Evolutionary conservation across 2,797 vertebrate species (phyloP), one percentile per base, ranked within the genome.

Genomic region (Potorous gilbertii): DNA sequence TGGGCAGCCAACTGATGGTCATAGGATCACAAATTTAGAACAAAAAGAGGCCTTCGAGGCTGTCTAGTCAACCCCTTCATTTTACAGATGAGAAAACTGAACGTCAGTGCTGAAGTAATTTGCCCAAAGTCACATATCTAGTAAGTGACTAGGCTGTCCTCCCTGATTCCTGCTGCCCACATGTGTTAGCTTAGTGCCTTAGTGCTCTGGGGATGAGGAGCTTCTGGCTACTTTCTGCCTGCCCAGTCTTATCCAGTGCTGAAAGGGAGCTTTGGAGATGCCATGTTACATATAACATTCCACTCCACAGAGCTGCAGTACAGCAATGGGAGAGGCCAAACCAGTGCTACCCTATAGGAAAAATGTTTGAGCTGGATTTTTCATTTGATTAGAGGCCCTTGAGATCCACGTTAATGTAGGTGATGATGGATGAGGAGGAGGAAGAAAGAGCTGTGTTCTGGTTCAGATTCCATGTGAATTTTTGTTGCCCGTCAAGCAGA

Each of bases 1-100:
- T 87, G 40, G 40, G 40, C 9, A 87, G 40, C 74, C 40, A 50
- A 50, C 74, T 87, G 40, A 87, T 87, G 10, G 74, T 24, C 74
- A 11, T 4, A 50, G 74, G 74, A 87, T 87, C 74, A 46, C 27
- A 87, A 87, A 87, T 87, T 87, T 50, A 27, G 40, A 81, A 11
- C 40, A 46, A 46, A 81, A 87, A 27, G 40, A 46, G 74, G 40
- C 40, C 74, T 87, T 1, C 21, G 24, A 87, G 59, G 74, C 92
- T 13, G 55, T 31, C 29, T 89, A 52, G 94, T n/a, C 56, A 94
- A 91, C 66, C 16, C 13, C 95, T 21, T 92, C 94, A 57, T 93
- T 93, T 95, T 92, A 92, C 21, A 93, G 90, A 40, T 92, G 66
- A 92, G 94, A 91, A 96, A 95, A 94, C 28, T 27, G 90, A 96